A percentile compares a stretch with the other conserved stretches of the same genome.
These are phyloP conservation scores for Hofmannophila pseudospretella DNA, from an alignment of 2,888 invertebrate species.

Conservation along the genomic window DNA sequence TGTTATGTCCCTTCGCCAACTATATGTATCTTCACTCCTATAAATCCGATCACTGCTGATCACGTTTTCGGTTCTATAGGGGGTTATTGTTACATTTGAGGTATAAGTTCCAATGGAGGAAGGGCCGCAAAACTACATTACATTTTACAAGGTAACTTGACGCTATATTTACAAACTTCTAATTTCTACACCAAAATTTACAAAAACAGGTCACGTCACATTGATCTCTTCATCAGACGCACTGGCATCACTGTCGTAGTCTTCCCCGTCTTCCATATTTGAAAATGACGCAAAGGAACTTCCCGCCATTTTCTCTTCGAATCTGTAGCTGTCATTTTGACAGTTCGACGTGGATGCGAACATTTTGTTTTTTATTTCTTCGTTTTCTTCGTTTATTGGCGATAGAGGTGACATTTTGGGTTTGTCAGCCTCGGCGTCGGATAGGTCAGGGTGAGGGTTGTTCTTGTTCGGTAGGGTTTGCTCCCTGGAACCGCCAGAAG, in stretches of 20 bases:
- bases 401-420: conserved; percentile 81
- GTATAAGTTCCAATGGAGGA: no score
- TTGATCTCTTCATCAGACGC: conserved; percentile 91
- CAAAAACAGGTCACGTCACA: conserved; percentile 86
- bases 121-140: no score
- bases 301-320: conserved; percentile 60
- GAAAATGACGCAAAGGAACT: conserved; percentile 31
- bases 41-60: no score
- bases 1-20: no score
- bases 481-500: conserved; percentile 95
- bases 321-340: conserved; percentile 45
- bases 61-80: no score
- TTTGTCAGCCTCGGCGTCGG: conserved; percentile 91
- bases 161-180: conserved; percentile 2
- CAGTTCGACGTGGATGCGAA: conserved; percentile 51
- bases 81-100: no score
- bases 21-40: no score
- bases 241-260: conserved; percentile 76
- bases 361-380: conserved; percentile 47
- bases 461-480: conserved; percentile 97
- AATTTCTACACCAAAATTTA: conserved; percentile 15
- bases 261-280: conserved; percentile 61
- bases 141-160: no score
- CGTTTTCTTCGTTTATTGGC: conserved; percentile 54
- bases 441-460: conserved; percentile 96